These are phyloP conservation scores for Fregata magnificens DNA, from an alignment of 2,113 vertebrate genomes.

Conservation along the genomic window DNA sequence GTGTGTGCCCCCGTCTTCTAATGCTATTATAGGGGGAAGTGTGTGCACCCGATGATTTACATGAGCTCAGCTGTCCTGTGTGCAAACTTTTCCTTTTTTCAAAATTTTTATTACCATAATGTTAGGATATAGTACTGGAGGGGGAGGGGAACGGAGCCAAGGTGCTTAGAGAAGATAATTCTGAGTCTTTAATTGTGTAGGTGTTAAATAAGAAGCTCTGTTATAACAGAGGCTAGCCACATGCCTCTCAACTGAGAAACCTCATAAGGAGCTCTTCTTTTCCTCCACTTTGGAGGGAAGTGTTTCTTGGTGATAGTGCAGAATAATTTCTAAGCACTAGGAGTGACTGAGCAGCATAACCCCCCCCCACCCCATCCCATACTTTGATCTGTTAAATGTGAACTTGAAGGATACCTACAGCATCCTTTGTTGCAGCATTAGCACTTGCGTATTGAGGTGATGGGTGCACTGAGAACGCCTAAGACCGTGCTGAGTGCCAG, in stretches of 20 bases:
- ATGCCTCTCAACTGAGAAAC: background rate
- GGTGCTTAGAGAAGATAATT: background rate
- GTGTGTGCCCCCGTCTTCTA: background rate
- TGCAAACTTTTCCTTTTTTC: background rate
- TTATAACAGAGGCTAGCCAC: background rate
- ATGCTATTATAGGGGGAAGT: background rate
- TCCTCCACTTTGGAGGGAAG: background rate
- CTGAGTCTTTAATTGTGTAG: background rate
- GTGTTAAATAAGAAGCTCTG: background rate
- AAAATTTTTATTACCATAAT: background rate
- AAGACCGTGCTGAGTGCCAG: background rate
- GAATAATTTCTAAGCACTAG: background rate
- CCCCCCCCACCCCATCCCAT: fast-evolving
- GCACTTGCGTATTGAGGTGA: background rate
- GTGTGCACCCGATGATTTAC: background rate
- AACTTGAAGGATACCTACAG: background rate
- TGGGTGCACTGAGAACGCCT: background rate
- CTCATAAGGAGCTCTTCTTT: background rate
- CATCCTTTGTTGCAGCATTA: background rate
- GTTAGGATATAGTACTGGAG: background rate
- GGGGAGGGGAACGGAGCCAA: background rate
- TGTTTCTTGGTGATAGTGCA: background rate
- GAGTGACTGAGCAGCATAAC: background rate
- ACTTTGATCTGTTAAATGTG: background rate
- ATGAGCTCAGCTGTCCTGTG: background rate